phyloP scores from a whole-genome alignment of 2,113 vertebrate genomes.

The Polyodon spathula region DNA sequence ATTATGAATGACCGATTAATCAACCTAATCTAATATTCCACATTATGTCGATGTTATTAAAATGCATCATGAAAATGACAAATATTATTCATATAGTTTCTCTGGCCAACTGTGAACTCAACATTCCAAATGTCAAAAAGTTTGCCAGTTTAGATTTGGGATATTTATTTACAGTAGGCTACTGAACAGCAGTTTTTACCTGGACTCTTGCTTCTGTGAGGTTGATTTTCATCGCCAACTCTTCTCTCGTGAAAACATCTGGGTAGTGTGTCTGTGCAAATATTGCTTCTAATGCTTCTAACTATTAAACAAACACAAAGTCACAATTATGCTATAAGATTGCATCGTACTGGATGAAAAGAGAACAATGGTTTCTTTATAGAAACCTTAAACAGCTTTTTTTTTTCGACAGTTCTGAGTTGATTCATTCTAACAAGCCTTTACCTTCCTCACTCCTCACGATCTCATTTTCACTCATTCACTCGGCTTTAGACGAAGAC shows the following conservation, averaged over 20 bases:
- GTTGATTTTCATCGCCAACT: constrained; percentile 99
- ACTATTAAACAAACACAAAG: too few relatives aligned
- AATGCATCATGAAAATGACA: constrained; percentile 96
- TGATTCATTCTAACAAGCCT: too few relatives aligned
- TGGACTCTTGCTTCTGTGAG: constrained; percentile 96
- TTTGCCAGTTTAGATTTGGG: constrained; percentile 47
- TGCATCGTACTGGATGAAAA: too few relatives aligned
- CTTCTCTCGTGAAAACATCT: constrained; percentile 95
- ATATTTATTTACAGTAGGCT: too few relatives aligned
- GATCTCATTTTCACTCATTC: too few relatives aligned
- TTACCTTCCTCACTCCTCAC: too few relatives aligned
- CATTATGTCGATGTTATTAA: constrained; percentile 99
- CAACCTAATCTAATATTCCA: constrained; percentile 99
- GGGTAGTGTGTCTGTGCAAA: constrained; percentile 97
- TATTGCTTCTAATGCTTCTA: constrained; percentile 92
- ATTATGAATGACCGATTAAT: constrained; percentile 99
- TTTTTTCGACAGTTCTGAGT: too few relatives aligned
- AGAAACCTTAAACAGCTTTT: too few relatives aligned
- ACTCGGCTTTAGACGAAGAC: too few relatives aligned
- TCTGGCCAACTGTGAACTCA: constrained; percentile 74
- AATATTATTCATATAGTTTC: constrained; percentile 94
- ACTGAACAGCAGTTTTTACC: too few relatives aligned
- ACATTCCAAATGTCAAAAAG: constrained; percentile 31
- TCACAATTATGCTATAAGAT: too few relatives aligned
- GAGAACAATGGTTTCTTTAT: too few relatives aligned